These are phyloP conservation scores for Colostygia pectinataria DNA, from an alignment of 2,888 invertebrate genomes.

Conservation along the genomic window DNA sequence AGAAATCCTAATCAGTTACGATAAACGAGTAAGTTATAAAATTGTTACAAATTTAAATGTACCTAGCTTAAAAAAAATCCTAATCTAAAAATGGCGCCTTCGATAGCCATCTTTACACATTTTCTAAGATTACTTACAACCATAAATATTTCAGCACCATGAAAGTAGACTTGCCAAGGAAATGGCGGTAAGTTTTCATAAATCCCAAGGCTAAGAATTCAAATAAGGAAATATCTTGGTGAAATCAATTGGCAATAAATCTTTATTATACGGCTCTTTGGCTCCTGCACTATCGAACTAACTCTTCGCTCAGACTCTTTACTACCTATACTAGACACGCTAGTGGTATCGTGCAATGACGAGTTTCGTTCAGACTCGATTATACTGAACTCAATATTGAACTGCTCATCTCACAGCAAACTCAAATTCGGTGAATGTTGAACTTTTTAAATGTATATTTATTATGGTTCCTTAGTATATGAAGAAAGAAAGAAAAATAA, in stretches of 20 bases:
- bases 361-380: background rate
- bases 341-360: conserved; percentile 14
- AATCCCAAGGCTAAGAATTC: conserved; percentile 25
- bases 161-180: conserved; percentile 19
- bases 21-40: too few species aligned
- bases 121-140: background rate
- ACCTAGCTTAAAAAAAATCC: too few species aligned
- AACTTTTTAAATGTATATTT: too few species aligned
- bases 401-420: background rate
- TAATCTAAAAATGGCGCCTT: too few species aligned
- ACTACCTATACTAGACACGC: conserved; percentile 1
- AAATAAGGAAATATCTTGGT: conserved; percentile 28
- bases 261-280: conserved; percentile 34
- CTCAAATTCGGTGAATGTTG: too few species aligned
- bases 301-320: conserved; percentile 2
- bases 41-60: too few species aligned
- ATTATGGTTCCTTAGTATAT: too few species aligned
- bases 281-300: conserved; percentile 26
- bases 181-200: conserved; percentile 21
- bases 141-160: conserved; percentile 7
- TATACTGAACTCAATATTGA: conserved; percentile 1
- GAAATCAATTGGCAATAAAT: conserved; percentile 33
- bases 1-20: too few species aligned
- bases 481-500: too few species aligned
- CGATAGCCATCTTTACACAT: too few species aligned